These are phyloP conservation scores for Ophion ventricosus DNA, from an alignment of 2,888 invertebrate genomes.

Conservation along the genomic window DNA sequence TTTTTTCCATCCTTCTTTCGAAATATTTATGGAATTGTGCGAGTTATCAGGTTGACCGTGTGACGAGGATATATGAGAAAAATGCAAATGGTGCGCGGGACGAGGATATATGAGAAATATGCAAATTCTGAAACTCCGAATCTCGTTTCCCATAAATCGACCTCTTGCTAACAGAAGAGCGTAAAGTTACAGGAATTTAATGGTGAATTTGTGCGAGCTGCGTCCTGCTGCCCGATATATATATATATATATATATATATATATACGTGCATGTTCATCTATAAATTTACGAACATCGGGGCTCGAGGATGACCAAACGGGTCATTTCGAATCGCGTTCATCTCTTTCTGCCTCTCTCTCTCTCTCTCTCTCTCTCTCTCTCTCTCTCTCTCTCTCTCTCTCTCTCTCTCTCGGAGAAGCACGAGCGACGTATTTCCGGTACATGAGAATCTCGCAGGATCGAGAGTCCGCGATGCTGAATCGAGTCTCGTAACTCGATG, in stretches of 20 bases:
- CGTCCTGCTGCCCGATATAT: not conserved
- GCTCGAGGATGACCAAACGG: slow-evolving; percentile 49
- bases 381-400: not conserved
- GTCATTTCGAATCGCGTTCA: slow-evolving; percentile 46
- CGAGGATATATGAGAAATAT: slow-evolving; percentile 20
- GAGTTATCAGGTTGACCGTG: slow-evolving; percentile 54
- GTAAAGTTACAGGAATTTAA: slow-evolving; percentile 14
- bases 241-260: not conserved
- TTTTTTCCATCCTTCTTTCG: slow-evolving; percentile 11
- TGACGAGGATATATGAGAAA: slow-evolving; percentile 49
- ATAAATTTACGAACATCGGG: slow-evolving; percentile 53
- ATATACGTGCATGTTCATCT: slow-evolving; percentile 6
- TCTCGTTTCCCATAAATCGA: slow-evolving; percentile 22
- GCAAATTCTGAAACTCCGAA: slow-evolving; percentile 12
- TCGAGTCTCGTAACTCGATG: slow-evolving; percentile 61
- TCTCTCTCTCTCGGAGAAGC: not conserved
- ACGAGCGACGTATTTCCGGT: slow-evolving; percentile 25
- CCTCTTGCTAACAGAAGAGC: slow-evolving; percentile 9
- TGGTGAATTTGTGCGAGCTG: not conserved
- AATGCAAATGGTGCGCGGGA: slow-evolving; percentile 42
- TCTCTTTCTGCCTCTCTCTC: not conserved
- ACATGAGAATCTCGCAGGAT: not conserved
- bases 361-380: no score
- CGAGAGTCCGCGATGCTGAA: slow-evolving; percentile 31
- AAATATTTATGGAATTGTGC: slow-evolving; percentile 50